phyloP scores from a whole-genome alignment of 2,797 vertebrate genomes.

The Myotis pilosus region DNA sequence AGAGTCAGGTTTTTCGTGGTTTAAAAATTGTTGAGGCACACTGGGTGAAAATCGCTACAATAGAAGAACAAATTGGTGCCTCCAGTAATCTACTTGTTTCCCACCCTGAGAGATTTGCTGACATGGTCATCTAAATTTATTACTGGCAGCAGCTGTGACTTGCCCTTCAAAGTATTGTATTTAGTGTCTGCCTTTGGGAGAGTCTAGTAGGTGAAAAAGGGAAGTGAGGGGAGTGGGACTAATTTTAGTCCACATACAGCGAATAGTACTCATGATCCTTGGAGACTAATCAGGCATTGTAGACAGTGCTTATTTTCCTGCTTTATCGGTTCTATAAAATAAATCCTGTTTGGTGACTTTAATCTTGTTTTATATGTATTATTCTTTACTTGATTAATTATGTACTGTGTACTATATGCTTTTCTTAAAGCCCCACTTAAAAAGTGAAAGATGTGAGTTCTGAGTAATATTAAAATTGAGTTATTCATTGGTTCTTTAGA shows the following conservation, averaged over 20 bases:
- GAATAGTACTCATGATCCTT: neutral
- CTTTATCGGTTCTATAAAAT: neutral
- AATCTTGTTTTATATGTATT: neutral
- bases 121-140: constrained; percentile 11
- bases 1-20: neutral
- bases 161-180: neutral
- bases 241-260: neutral
- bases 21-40: neutral
- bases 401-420: neutral
- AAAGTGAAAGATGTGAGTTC: neutral
- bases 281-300: neutral
- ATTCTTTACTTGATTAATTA: constrained; percentile 8
- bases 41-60: neutral
- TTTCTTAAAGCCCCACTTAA: constrained; percentile 50
- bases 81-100: neutral
- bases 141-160: neutral
- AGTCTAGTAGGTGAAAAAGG: neutral
- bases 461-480: constrained; percentile 31
- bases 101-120: neutral
- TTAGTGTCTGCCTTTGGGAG: neutral
- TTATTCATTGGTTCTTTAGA: constrained; percentile 8
- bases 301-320: constrained; percentile 44
- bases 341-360: constrained; percentile 43
- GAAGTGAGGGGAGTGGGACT: neutral
- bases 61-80: constrained; percentile 8